Evolutionary conservation across 2,113 vertebrate genomes (phyloP).

Genomic region (Misgurnus anguillicaudatus): DNA sequence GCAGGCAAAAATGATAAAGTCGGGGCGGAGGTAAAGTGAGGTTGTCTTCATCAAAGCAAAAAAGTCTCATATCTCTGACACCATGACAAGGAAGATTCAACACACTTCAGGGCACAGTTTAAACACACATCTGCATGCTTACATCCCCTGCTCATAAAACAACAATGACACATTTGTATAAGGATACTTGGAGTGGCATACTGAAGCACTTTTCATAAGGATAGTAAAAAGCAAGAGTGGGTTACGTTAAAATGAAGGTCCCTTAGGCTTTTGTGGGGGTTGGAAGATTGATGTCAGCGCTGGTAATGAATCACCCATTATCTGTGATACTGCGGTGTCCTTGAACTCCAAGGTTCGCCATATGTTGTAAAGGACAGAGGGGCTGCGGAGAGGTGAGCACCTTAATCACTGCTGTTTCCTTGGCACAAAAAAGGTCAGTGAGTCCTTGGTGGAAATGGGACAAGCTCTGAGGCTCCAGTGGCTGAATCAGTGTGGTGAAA

Average conservation of each 20-base stretch:
- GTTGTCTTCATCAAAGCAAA: neutral
- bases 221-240: slow-evolving; percentile 11
- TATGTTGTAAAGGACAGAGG: slow-evolving; percentile 65
- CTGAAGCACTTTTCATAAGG: slow-evolving; percentile 18
- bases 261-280: slow-evolving; percentile 51
- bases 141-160: neutral
- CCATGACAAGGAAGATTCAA: neutral
- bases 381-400: slow-evolving; percentile 53
- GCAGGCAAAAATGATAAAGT: slow-evolving; percentile 43
- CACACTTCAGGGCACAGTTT: neutral
- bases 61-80: neutral
- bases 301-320: slow-evolving; percentile 71
- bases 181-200: neutral
- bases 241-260: slow-evolving; percentile 22
- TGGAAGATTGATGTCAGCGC: slow-evolving; percentile 64
- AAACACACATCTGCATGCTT: slow-evolving; percentile 11
- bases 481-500: neutral
- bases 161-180: neutral
- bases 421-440: slow-evolving; percentile 38
- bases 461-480: slow-evolving; percentile 9
- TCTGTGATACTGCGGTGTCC: slow-evolving; percentile 68
- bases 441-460: slow-evolving; percentile 22
- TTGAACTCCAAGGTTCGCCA: slow-evolving; percentile 70
- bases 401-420: slow-evolving; percentile 51
- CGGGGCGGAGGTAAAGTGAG: neutral